Evolutionary conservation across 2,113 vertebrate species (phyloP).

Genomic region (Colius striatus): DNA sequence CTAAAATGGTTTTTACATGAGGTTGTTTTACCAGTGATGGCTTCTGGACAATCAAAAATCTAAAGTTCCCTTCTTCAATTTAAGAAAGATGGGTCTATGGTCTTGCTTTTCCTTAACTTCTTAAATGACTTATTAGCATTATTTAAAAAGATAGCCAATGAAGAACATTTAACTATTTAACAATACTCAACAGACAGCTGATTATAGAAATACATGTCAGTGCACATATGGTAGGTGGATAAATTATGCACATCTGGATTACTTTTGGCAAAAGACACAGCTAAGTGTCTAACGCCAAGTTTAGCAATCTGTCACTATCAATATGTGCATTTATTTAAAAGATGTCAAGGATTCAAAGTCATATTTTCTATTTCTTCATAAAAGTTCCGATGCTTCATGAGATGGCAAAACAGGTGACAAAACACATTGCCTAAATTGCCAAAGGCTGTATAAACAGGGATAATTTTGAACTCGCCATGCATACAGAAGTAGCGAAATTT

Average conservation of each 20-base stretch:
- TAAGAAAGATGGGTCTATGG: conserved; percentile 9
- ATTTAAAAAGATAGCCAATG: conserved; percentile 74
- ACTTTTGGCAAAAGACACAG: conserved; percentile 82
- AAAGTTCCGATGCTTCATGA: conserved; percentile 74
- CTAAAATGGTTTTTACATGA: not conserved
- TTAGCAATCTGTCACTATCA: conserved; percentile 85
- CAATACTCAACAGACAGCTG: conserved; percentile 83
- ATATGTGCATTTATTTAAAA: conserved; percentile 83
- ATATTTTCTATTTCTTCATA: conserved; percentile 79
- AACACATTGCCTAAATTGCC: conserved; percentile 73
- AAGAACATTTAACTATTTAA: conserved; percentile 78
- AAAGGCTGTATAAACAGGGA: conserved; percentile 75
- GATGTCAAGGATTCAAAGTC: conserved; percentile 76
- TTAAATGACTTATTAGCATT: conserved; percentile 67
- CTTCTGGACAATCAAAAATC: conserved; percentile 25
- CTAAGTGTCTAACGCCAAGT: conserved; percentile 81
- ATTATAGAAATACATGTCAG: conserved; percentile 85
- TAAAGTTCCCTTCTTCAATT: not conserved
- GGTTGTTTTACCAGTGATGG: not conserved
- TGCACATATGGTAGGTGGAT: conserved; percentile 83
- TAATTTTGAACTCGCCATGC: conserved; percentile 59
- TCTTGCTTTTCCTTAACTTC: conserved; percentile 27
- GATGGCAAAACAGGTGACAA: conserved; percentile 79
- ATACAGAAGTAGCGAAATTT: conserved; percentile 29
- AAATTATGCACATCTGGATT: conserved; percentile 88